Evolutionary conservation across 2,113 vertebrate species (phyloP).

Genomic region (Nanorana parkeri): DNA sequence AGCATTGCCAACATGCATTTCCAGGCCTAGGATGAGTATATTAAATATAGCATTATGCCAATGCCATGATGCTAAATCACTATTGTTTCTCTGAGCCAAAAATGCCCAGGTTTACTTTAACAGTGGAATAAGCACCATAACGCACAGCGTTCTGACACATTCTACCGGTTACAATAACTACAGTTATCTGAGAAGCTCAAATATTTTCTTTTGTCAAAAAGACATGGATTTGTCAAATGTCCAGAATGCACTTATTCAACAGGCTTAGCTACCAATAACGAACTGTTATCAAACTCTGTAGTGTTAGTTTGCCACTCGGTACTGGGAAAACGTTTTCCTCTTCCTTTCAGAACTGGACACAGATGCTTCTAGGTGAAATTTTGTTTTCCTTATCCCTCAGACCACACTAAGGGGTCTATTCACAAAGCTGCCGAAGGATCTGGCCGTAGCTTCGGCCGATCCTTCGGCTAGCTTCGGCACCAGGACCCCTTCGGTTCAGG

Average conservation of each 20-base stretch:
- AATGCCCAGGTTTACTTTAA: background rate
- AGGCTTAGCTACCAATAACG: constrained; percentile 10
- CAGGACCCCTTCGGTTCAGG: no score
- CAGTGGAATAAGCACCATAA: constrained; percentile 4
- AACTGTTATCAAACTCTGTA: constrained; percentile 19
- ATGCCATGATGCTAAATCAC: no score
- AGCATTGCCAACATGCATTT: no score
- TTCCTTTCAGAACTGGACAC: background rate
- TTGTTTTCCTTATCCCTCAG: background rate
- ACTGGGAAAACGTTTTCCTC: background rate
- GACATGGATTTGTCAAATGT: constrained; percentile 13
- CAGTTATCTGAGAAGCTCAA: constrained; percentile 8
- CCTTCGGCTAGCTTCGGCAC: no score
- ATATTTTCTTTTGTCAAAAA: constrained; percentile 27
- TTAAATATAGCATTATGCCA: no score
- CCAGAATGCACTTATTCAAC: constrained; percentile 15
- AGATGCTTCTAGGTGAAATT: background rate
- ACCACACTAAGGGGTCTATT: background rate
- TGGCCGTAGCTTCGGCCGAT: no score
- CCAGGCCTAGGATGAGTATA: no score
- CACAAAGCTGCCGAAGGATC: no score
- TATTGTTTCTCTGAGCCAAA: no score
- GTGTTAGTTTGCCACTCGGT: constrained; percentile 5
- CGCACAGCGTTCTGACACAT: constrained; percentile 10
- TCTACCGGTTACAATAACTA: constrained; percentile 15